These are phyloP conservation scores for Chaenodraco wilsoni DNA, from an alignment of 2,797 vertebrate genomes.

Conservation along the genomic window DNA sequence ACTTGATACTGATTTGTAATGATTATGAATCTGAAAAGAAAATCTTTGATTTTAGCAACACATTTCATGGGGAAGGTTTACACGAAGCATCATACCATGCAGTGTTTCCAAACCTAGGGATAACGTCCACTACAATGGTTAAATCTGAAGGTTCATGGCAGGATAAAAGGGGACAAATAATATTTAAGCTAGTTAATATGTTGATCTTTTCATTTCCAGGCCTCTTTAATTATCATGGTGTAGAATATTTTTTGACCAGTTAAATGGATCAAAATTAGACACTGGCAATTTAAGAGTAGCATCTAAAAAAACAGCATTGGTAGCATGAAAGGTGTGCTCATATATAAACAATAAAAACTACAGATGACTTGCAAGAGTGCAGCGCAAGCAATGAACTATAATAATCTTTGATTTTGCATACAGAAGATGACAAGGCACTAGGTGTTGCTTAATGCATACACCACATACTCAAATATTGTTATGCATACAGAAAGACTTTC, in stretches of 20 bases:
- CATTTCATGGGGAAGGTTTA: not conserved
- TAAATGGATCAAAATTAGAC: not conserved
- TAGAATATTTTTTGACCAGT: not conserved
- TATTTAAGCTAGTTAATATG: no score
- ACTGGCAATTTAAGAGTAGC: not conserved
- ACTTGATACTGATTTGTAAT: not conserved
- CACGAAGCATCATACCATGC: not conserved
- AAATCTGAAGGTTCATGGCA: not conserved
- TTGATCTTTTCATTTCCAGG: not conserved
- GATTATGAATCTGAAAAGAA: no score
- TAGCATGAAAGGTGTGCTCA: not conserved
- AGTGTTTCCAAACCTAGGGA: not conserved
- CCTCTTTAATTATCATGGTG: not conserved
- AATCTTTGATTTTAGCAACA: not conserved
- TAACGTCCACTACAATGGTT: not conserved
- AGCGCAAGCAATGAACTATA: constrained; percentile 17
- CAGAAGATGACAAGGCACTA: not conserved
- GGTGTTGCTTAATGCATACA: constrained; percentile 20
- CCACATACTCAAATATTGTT: constrained; percentile 55
- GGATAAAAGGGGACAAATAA: not conserved
- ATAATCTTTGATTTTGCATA: constrained; percentile 44
- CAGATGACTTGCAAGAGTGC: constrained; percentile 1
- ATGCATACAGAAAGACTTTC: constrained; percentile 25
- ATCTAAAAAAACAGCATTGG: not conserved
- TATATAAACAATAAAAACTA: not conserved